Base-by-base conservation (phyloP, 2,797 vertebrate species). In the Ispidina lecontei region DNA sequence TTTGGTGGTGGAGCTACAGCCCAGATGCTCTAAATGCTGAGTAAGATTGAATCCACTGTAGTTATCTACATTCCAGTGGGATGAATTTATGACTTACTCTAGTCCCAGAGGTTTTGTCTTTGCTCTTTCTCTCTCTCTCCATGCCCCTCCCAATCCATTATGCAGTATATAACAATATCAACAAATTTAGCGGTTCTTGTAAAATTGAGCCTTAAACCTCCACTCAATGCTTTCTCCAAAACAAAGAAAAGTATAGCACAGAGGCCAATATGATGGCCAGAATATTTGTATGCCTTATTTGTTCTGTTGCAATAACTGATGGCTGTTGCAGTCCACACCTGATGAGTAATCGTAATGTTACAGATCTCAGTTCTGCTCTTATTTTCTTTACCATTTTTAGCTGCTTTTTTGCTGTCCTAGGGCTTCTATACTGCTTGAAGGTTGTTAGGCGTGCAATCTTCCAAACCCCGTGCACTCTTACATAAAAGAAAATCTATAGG, bases 231-330 rank as follows among this genome's bases (percentile, higher is more conserved):
- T 90, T 91, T 81, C 68, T 84, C 58, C 33, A 88, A 67, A 75
- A 86, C 39, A 41, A 12, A 70, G 29, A 39, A 65, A 76, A 93
- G 87, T 82, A 89, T 73, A 91, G 69, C 47, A 35, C 11, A 52
- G 16, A 64, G 63, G 75, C 43, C 47, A 47, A 0, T 52, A 22
- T 39, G 31, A 16, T 69, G 74, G 85, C 67, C 39, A 65, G 35
- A 80, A 49, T 25, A 85, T 60, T 63, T 87, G 60, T 64, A 82
- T 81, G 80, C 68, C 84, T 89, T 84, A 44, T 31, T 87, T 91
- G 14, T 74, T 91, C 60, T 83, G 25, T 75, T 96, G 31, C 67
- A 85, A 33, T 90, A 93, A 33, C 13, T 85, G 43, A 62, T 58
- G 56, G 46, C 43, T 92, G 82, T 33, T 62, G 58, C 63, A 67